Base-by-base conservation (phyloP, 64 coral and sea anemone genomes). In the Hydrozoanthus tunicans region DNA sequence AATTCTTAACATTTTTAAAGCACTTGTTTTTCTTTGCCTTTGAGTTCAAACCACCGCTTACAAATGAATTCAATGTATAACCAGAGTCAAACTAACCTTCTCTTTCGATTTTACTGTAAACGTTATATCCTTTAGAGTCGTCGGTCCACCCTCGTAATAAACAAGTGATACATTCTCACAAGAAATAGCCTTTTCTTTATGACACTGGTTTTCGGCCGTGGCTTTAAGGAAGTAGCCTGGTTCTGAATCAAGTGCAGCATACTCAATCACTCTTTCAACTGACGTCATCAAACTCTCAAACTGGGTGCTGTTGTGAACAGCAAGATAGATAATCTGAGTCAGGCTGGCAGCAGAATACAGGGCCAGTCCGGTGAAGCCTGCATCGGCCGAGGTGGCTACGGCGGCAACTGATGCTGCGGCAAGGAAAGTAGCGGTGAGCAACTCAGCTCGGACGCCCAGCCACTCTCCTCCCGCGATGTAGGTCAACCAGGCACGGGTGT, bases 81-180 rank as follows among this genome's bases (percentile, higher is more conserved):
- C 32, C 32, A 43, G 32, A 43, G 32, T 43, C 32, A 17, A 60
- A 62, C 56, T 23, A 26, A 93, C 71, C 53, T 90, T 93, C 60
- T 93, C 85, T 77, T 74, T 90, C 17, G 85, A 11, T 15, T 77
- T 58, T 6, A 93, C 77, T 13, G 32, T 60, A 58, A 91, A 83
- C 7, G 79, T 77, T 15, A 91, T 66, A 60, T 90, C 52, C 14
- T 91, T 77, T 4, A 94, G 81, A 73, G 93, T 77, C 15, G 84
- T 88, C 1, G 65, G 93, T 5, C 79, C 89, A 14, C 81, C 93
- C 20, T 94, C 81, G 8, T 91, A 66, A 70, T 94, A 94, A 12
- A 71, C 57, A 59, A 93, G 92, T 15, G 93, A 94, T n/a, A 94
- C 7, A 60, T 94, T 58, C 27, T 94, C 89, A 23, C 89, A 94